A percentile compares a stretch with the other conserved stretches of the same genome.
Evolutionary conservation across 1,140 invertebrate species (phyloP).

Genomic region (Triops longicaudatus): DNA sequence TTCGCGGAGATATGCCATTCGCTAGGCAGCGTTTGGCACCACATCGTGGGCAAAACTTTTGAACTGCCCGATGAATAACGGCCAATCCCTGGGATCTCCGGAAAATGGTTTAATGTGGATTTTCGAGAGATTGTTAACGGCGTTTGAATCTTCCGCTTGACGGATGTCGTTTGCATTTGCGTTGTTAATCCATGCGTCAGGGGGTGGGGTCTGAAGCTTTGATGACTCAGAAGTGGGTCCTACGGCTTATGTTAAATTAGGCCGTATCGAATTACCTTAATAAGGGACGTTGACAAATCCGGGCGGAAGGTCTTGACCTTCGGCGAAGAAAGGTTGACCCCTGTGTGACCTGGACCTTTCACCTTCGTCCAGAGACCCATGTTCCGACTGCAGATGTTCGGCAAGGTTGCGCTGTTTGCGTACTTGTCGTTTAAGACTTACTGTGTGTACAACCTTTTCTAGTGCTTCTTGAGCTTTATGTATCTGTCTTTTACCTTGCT

Average conservation of each 20-base stretch:
- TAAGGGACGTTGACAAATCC: too few relatives aligned
- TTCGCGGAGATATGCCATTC: background rate
- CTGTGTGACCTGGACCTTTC: too few relatives aligned
- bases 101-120: background rate
- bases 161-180: background rate
- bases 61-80: constrained; percentile 13
- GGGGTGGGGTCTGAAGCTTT: background rate
- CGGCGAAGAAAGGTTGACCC: too few relatives aligned
- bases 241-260: background rate
- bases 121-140: background rate
- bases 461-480: background rate
- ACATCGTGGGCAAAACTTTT: constrained; percentile 17
- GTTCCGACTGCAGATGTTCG: too few relatives aligned
- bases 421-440: too few relatives aligned
- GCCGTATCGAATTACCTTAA: too few relatives aligned
- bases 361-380: too few relatives aligned
- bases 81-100: too few relatives aligned
- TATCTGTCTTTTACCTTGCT: background rate
- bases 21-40: background rate
- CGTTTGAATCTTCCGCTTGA: background rate
- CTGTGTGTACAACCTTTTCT: too few relatives aligned
- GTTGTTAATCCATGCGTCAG: constrained; percentile 13
- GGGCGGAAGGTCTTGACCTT: too few relatives aligned
- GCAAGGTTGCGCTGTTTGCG: too few relatives aligned
- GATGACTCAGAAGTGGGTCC: background rate